These are phyloP conservation scores for Drosophila koepferae DNA, from an alignment of 2,888 invertebrate species.

Conservation along the genomic window DNA sequence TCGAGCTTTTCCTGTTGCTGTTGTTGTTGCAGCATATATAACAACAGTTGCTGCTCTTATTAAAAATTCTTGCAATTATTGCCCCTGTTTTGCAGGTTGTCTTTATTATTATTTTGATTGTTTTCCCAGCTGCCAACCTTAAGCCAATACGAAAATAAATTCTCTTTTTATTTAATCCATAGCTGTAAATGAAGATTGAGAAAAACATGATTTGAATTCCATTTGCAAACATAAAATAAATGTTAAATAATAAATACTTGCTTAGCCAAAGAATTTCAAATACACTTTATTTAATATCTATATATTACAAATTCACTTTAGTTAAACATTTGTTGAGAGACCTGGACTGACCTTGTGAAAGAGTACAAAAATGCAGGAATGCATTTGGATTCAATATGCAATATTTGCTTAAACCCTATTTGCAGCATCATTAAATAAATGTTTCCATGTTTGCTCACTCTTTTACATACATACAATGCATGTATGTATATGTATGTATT, in stretches of 20 bases:
- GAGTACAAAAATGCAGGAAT: not conserved
- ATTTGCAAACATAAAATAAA: constrained; percentile 1
- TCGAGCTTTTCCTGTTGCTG: constrained; percentile 45
- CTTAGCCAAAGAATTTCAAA: not conserved
- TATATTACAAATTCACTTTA: no score
- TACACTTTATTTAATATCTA: no score
- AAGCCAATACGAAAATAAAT: constrained; percentile 11
- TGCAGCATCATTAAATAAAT: constrained; percentile 1
- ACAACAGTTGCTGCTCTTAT: constrained; percentile 37
- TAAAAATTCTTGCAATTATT: constrained; percentile 34
- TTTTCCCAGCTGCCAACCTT: constrained; percentile 16
- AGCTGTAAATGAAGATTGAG: constrained; percentile 37
- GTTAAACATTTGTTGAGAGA: not conserved
- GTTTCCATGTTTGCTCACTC: not conserved
- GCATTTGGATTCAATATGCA: not conserved
- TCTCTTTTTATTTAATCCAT: constrained; percentile 53
- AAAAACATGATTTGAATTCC: constrained; percentile 16
- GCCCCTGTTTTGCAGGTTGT: constrained; percentile 17
- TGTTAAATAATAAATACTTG: not conserved
- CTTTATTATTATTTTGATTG: constrained; percentile 31
- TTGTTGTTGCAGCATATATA: constrained; percentile 40
- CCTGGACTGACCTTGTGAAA: not conserved
- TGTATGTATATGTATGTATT: not conserved
- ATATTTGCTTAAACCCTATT: constrained; percentile 5
- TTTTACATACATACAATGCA: no score